phyloP scores from a whole-genome alignment of 2,888 invertebrate species.

The Himalopsyche anomala region DNA sequence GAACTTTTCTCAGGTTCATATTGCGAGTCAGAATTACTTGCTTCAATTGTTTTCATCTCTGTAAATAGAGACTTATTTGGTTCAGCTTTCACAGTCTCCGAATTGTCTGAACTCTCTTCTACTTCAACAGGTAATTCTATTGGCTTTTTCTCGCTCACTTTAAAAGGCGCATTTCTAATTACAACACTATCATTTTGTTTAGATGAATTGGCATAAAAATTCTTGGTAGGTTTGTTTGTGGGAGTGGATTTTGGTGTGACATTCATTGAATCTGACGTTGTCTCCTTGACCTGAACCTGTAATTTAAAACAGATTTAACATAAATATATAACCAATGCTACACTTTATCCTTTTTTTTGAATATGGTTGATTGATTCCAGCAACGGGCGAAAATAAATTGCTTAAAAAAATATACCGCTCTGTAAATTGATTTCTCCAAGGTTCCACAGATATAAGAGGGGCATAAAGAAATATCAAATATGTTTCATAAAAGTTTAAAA shows the following conservation, averaged over 20 bases:
- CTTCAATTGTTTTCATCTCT: background rate
- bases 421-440: too few species aligned
- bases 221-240: background rate
- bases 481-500: too few species aligned
- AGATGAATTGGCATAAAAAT: constrained; percentile 19
- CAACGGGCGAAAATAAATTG: too few species aligned
- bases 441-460: too few species aligned
- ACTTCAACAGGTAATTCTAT: background rate
- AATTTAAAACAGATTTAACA: background rate
- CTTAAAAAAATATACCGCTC: too few species aligned
- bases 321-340: too few species aligned
- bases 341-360: too few species aligned
- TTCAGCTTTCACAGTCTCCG: background rate
- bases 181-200: background rate
- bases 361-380: too few species aligned
- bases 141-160: background rate
- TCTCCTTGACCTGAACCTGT: background rate
- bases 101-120: background rate
- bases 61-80: constrained; percentile 5
- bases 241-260: background rate
- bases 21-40: background rate
- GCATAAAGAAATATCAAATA: too few species aligned
- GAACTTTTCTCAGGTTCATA: constrained; percentile 27
- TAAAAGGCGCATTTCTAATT: background rate
- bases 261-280: background rate